Percentiles rank a stretch among this genome's conserved stretches.
Evolutionary conservation across 2,888 invertebrate genomes (phyloP).

Genomic region (Hartigia nigra): DNA sequence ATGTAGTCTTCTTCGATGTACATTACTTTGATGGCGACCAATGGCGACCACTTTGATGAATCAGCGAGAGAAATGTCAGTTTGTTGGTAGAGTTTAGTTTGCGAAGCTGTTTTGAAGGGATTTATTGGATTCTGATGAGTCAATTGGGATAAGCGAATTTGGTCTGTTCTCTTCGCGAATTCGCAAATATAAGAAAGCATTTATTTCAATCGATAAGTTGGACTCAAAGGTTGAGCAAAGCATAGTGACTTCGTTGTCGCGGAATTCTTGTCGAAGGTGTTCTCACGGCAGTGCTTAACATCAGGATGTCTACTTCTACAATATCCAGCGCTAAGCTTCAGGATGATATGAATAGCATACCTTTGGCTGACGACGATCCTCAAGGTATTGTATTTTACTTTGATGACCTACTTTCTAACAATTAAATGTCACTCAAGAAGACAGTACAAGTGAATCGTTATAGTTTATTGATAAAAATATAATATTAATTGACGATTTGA

Average conservation of each 20-base stretch:
- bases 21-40: not conserved
- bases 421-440: not conserved
- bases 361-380: conserved; percentile 91
- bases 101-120: not conserved
- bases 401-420: conserved; percentile 31
- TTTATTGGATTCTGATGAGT: not conserved
- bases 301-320: conserved; percentile 38
- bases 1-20: not conserved
- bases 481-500: not conserved
- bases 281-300: not conserved
- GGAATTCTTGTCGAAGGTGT: not conserved
- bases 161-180: not conserved
- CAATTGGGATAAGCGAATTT: not conserved
- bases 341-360: conserved; percentile 84
- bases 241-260: not conserved
- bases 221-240: not conserved
- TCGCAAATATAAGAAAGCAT: not conserved
- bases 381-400: conserved; percentile 72
- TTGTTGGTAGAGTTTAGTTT: not conserved
- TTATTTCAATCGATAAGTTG: not conserved
- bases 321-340: conserved; percentile 75
- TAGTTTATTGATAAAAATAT: not conserved
- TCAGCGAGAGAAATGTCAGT: not conserved
- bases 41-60: not conserved
- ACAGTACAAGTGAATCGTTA: not conserved